Evolutionary conservation across 2,888 invertebrate species (phyloP), one percentile per base, ranked within the genome.

Genomic region (Listrodromus nycthemerus): DNA sequence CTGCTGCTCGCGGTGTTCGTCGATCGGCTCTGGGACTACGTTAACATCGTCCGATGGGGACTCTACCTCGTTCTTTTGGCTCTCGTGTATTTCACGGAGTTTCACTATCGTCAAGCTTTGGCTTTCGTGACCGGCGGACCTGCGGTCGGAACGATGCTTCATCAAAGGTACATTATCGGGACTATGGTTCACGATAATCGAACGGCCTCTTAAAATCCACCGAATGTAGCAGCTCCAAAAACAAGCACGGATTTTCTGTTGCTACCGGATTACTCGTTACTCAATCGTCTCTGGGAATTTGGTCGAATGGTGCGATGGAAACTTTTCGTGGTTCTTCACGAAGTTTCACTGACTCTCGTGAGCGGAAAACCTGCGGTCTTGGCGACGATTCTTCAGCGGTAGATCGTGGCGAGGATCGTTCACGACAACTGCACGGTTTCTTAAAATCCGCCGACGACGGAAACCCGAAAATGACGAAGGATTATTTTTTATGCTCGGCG

Each of bases 21-120:
- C 93, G 97, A 97, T 94, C 96, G 96, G 91, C 94, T 97, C 3
- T 97, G 97, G 96, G 95, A 96, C 86, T 97, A 97, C 89, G 93
- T 97, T 33, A 95, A 95, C 87, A 93, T 95, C 58, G 94, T 97
- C 16, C 96, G 97, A 90, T 97, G 96, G 91, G 93, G 95, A 70
- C 97, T 97, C 2, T 97, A 96, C 91, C 94, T 96, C n/a, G 91
- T 96, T 87, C 93, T 97, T 71, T 94, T 97, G 16, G 93, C 95
- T 45, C 95, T 96, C 63, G 96, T 96, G 55, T 96, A 95, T 86
- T 92, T 95, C 37, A 96, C 97, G 0, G 97, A 97, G 93, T 94
- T 96, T 93, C 97, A 97, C 93, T 94, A 96, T 87, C 92, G 95
- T 70, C 95, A 95, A 88, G 95, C 95, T 16, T 87, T 88, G 6